Evolutionary conservation across 2,888 invertebrate species (phyloP).

Genomic region (Nipponacmea schrenckii): DNA sequence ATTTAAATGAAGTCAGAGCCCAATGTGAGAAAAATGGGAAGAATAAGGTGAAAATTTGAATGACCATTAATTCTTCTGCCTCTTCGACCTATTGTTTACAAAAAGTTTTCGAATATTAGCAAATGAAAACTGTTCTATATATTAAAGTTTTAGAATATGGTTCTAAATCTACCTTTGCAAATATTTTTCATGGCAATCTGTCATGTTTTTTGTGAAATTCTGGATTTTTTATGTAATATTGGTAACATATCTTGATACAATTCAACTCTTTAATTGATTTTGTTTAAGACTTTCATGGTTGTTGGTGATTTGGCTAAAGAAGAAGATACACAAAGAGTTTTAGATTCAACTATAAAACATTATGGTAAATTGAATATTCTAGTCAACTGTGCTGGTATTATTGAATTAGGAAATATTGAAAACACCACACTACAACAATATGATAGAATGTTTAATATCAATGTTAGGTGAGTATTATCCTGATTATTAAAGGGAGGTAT

Average conservation of each 20-base stretch:
- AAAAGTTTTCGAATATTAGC: no score
- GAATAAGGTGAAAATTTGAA: slow-evolving; percentile 25
- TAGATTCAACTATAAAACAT: slow-evolving; percentile 55
- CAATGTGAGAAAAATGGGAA: slow-evolving; percentile 47
- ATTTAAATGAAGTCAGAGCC: slow-evolving; percentile 51
- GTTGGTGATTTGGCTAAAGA: slow-evolving; percentile 66
- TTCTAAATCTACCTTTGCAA: no score
- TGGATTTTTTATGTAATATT: no score
- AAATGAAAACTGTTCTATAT: no score
- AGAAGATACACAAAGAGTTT: slow-evolving; percentile 50
- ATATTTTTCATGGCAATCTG: no score
- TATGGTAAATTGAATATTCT: slow-evolving; percentile 60
- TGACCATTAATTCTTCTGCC: no score
- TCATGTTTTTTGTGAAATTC: no score
- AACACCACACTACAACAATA: slow-evolving; percentile 86
- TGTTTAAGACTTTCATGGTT: slow-evolving; percentile 58
- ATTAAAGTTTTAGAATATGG: no score
- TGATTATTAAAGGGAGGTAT: no score
- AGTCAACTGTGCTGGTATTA: slow-evolving; percentile 84
- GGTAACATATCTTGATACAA: no score
- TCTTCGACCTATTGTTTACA: no score
- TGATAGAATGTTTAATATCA: slow-evolving; percentile 89
- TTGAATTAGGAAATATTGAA: slow-evolving; percentile 86
- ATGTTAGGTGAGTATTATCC: slow-evolving; percentile 74
- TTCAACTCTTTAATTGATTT: neutral